Percentiles rank a stretch among this genome's conserved stretches.
Conservation (phyloP, 2,113 vertebrate species). For the Eulemur rufifrons region DNA sequence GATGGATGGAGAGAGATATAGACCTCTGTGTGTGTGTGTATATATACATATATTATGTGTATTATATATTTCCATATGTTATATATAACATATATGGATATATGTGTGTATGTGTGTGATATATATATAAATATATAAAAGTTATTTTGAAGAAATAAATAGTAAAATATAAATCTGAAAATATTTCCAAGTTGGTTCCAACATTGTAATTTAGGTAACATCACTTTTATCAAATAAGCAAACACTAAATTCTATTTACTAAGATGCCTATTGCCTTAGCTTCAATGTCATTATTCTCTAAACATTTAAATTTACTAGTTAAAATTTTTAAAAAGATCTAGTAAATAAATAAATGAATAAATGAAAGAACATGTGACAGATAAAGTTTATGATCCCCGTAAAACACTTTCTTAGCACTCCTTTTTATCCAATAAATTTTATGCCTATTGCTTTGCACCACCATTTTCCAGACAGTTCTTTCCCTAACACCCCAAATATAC, state of each 20-base stretch:
- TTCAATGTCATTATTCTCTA: neutral
- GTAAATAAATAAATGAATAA: neutral
- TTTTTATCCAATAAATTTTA: neutral
- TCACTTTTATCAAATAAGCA: neutral
- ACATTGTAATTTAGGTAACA: neutral
- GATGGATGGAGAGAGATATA: neutral
- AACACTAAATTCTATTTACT: neutral
- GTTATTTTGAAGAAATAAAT: neutral
- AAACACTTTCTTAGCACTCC: neutral
- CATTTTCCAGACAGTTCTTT: neutral
- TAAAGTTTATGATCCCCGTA: neutral
- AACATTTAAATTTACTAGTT: neutral
- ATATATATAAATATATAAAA: neutral
- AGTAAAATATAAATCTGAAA: neutral
- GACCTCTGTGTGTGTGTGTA: neutral
- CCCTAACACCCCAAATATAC: neutral
- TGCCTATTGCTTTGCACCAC: neutral
- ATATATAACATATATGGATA: neutral
- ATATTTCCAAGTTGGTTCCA: neutral
- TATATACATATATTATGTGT: neutral
- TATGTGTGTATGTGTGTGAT: too few species aligned
- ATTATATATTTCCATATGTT: neutral
- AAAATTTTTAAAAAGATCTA: neutral
- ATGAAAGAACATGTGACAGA: neutral
- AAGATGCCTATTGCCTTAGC: neutral